Percentiles rank a stretch among this genome's conserved stretches.
Evolutionary conservation across 2,113 vertebrate genomes (phyloP).

Genomic region (Emberiza fucata): DNA sequence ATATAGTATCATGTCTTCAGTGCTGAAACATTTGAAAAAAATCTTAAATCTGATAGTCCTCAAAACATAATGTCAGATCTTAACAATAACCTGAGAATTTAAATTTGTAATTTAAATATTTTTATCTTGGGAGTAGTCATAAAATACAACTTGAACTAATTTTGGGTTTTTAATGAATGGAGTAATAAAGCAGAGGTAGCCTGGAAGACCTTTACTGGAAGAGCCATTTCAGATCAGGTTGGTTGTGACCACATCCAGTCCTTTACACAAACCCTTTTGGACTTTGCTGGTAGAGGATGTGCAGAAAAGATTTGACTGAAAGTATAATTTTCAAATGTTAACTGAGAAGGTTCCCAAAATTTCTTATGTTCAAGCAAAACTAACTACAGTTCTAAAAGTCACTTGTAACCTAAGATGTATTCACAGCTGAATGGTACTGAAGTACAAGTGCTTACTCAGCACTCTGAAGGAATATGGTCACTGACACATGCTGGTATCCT

Average conservation of each 20-base stretch:
- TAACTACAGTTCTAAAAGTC: not conserved
- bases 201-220: not conserved
- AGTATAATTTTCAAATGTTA: not conserved
- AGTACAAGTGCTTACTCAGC: not conserved
- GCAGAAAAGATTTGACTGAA: not conserved
- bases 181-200: not conserved
- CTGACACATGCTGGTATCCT: accelerated
- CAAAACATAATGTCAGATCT: not conserved
- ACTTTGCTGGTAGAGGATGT: not conserved
- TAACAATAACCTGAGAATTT: not conserved
- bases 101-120: not conserved
- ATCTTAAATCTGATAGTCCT: not conserved
- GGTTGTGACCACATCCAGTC: not conserved
- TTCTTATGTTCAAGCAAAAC: not conserved
- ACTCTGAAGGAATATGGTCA: not conserved
- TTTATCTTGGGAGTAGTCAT: not conserved
- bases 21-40: not conserved
- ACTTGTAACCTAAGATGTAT: not conserved
- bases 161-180: not conserved
- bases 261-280: not conserved
- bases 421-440: not conserved
- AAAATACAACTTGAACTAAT: not conserved
- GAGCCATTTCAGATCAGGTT: not conserved
- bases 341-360: not conserved
- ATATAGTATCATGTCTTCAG: not conserved